Conservation (phyloP, 2,113 vertebrate species). For the Mus spicilegus region DNA sequence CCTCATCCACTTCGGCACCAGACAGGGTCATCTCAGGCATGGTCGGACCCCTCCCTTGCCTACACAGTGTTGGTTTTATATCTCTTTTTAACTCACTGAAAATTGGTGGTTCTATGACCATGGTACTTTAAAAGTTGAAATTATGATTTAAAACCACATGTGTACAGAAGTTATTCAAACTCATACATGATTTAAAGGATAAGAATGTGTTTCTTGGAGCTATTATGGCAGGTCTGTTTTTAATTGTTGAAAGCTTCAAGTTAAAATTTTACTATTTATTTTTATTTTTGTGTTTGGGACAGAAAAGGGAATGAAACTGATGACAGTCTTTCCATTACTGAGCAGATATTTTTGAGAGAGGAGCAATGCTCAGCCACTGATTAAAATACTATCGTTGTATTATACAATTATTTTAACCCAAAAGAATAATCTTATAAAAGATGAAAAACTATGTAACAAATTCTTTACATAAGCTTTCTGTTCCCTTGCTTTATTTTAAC, state of each 20-base stretch:
- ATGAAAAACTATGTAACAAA: constrained; percentile 17
- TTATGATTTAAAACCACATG: background rate
- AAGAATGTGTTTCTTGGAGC: background rate
- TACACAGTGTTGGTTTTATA: background rate
- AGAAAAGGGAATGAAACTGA: background rate
- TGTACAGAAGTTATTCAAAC: background rate
- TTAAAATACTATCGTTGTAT: background rate
- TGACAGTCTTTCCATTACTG: background rate
- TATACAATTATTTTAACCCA: constrained; percentile 24
- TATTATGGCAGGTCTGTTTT: background rate
- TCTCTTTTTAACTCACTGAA: no score
- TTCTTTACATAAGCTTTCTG: background rate
- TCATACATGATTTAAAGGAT: background rate
- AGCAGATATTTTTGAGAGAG: background rate
- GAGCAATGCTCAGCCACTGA: background rate
- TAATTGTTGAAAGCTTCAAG: background rate
- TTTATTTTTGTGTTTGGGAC: background rate
- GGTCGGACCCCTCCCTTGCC: background rate
- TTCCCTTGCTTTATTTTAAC: background rate
- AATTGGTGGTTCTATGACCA: background rate
- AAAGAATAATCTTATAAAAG: background rate
- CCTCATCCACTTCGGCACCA: background rate
- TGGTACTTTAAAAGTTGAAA: background rate
- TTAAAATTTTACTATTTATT: background rate
- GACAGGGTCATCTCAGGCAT: background rate